Evolutionary conservation across 1,140 invertebrate species (phyloP).

Genomic region (Plectus sambesii): DNA sequence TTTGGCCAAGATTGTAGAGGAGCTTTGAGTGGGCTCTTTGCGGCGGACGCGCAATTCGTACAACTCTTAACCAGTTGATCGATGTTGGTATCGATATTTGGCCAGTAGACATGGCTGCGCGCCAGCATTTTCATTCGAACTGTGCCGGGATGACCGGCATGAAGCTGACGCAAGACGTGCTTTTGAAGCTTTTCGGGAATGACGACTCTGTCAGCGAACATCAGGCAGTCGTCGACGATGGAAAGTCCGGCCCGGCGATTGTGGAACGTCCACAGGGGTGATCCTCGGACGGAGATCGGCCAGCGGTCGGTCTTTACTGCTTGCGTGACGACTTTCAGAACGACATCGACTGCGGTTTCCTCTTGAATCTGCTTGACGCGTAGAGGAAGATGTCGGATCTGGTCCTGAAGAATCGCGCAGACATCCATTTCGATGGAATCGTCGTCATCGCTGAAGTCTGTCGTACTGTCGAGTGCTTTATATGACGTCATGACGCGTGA

Average conservation of each 20-base stretch:
- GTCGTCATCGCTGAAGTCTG: too few relatives aligned
- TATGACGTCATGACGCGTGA: too few relatives aligned
- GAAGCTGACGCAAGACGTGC: constrained; percentile 33
- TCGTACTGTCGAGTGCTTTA: too few relatives aligned
- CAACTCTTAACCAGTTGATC: constrained; percentile 47
- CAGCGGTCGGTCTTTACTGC: neutral
- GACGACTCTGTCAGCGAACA: constrained; percentile 41
- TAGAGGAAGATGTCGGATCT: too few relatives aligned
- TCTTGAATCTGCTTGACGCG: constrained; percentile 5
- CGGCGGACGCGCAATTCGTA: constrained; percentile 41
- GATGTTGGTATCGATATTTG: constrained; percentile 49
- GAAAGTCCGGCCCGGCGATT: constrained; percentile 14
- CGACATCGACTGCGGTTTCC: neutral
- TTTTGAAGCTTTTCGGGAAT: constrained; percentile 33
- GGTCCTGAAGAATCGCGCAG: too few relatives aligned
- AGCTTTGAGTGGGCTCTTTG: constrained; percentile 14
- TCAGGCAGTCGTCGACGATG: constrained; percentile 18
- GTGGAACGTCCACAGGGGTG: too few relatives aligned
- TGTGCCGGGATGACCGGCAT: constrained; percentile 38
- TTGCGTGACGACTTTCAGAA: neutral
- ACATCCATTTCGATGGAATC: too few relatives aligned
- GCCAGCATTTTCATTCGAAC: constrained; percentile 44
- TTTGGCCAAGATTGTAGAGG: constrained; percentile 21
- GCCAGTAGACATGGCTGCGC: constrained; percentile 48
- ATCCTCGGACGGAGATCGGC: neutral